These are phyloP conservation scores for Tholera decimalis DNA, from an alignment of 2,888 invertebrate genomes.

Conservation along the genomic window DNA sequence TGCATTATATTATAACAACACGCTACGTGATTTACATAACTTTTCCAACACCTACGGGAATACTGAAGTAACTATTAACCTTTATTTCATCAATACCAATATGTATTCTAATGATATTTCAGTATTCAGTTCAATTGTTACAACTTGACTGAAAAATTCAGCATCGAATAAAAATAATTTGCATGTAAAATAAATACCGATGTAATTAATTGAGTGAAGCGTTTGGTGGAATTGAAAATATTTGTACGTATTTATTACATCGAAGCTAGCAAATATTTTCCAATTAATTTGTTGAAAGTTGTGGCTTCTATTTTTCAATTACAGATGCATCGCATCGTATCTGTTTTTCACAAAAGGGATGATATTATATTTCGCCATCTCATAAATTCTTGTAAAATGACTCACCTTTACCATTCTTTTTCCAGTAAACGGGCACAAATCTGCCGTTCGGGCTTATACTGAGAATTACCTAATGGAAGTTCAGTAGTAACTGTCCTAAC, in stretches of 20 bases:
- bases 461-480: not conserved
- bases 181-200: slow-evolving; percentile 24
- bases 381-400: not conserved
- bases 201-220: slow-evolving; percentile 25
- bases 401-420: not conserved
- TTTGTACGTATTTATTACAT: not conserved
- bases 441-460: not conserved
- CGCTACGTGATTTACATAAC: not conserved
- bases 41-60: slow-evolving; percentile 10
- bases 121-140: not conserved
- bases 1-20: slow-evolving; percentile 2
- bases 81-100: slow-evolving; percentile 7
- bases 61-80: slow-evolving; percentile 17
- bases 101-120: slow-evolving; percentile 6
- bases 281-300: not conserved
- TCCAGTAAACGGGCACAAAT: not conserved
- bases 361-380: not conserved
- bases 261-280: slow-evolving; percentile 1
- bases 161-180: slow-evolving; percentile 22
- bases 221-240: not conserved
- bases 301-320: not conserved
- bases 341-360: not conserved
- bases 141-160: slow-evolving; percentile 11
- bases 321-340: not conserved
- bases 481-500: not conserved